Conservation (phyloP, 1,140 invertebrate genomes). For the Idris sp. region DNA sequence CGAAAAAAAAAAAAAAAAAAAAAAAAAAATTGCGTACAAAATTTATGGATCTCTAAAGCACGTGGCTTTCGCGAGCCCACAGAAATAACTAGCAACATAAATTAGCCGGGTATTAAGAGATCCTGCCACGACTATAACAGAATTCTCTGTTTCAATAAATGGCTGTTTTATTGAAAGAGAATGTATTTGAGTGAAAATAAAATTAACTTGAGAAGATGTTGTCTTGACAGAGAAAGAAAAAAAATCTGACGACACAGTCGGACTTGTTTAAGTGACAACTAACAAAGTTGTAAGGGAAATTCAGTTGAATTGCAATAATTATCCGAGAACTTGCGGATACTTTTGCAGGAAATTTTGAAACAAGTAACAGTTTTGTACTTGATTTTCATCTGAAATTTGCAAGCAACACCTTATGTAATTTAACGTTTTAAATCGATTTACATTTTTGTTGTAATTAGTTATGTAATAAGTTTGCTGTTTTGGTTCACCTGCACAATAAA, state of each 20-base stretch:
- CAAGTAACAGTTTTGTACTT: too few species aligned
- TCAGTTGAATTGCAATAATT: conserved; percentile 9
- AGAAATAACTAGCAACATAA: conserved; percentile 42
- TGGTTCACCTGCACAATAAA: conserved; percentile 40
- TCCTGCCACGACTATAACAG: conserved; percentile 47
- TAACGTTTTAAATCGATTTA: background rate
- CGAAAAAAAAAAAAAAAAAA: conserved; percentile 43
- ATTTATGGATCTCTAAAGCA: conserved; percentile 57
- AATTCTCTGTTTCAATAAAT: conserved; percentile 54
- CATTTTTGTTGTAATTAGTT: conserved; percentile 33
- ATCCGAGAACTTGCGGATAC: too few species aligned
- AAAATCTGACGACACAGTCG: conserved; percentile 24
- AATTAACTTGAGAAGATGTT: conserved; percentile 37
- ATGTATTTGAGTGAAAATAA: conserved; percentile 36
- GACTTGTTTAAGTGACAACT: conserved; percentile 14
- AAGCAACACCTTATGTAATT: background rate
- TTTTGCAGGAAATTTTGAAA: too few species aligned
- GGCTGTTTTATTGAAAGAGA: conserved; percentile 41
- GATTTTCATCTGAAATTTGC: too few species aligned
- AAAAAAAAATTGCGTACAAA: conserved; percentile 32
- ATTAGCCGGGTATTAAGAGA: conserved; percentile 50
- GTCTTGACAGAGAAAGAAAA: conserved; percentile 2
- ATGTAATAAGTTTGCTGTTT: conserved; percentile 11
- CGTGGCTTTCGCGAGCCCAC: conserved; percentile 38
- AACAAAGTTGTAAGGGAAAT: conserved; percentile 14